These are phyloP conservation scores for Nyctibius bracteatus DNA, from an alignment of 2,113 vertebrate genomes.

Conservation along the genomic window DNA sequence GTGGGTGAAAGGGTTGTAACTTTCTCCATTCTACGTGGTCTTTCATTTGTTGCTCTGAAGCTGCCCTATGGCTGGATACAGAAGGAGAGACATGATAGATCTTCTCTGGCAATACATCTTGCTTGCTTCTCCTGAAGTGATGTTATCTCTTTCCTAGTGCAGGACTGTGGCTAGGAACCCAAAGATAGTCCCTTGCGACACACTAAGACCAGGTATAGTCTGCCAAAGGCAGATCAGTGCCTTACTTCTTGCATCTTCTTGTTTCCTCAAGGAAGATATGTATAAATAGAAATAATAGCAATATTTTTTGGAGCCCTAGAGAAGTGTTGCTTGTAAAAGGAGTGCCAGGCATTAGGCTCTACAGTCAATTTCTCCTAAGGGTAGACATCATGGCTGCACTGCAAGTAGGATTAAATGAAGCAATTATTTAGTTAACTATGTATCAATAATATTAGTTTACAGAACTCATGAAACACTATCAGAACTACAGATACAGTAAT, in stretches of 20 bases:
- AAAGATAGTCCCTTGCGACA: neutral
- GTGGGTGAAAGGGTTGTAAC: neutral
- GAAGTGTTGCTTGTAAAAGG: neutral
- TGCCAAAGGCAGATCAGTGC: neutral
- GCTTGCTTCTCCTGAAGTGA: neutral
- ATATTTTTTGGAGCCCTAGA: neutral
- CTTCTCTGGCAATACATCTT: neutral
- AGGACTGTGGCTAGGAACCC: neutral
- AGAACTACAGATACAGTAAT: constrained; percentile 9
- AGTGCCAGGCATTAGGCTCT: neutral
- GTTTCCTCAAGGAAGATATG: neutral
- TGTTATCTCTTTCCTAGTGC: neutral
- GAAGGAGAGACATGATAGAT: neutral
- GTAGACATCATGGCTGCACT: neutral
- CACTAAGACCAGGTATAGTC: neutral
- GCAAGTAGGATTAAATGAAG: neutral
- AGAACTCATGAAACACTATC: neutral
- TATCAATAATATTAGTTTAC: neutral
- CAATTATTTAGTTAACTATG: constrained; percentile 16
- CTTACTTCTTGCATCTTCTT: neutral
- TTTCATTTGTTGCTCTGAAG: neutral
- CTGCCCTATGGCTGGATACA: neutral
- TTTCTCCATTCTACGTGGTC: neutral
- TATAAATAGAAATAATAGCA: neutral
- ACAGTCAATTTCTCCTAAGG: neutral